Percentiles rank a stretch among this genome's conserved stretches.
phyloP scores from a whole-genome alignment of 2,888 invertebrate genomes.

The Imbricaverruca yamaguchii region DNA sequence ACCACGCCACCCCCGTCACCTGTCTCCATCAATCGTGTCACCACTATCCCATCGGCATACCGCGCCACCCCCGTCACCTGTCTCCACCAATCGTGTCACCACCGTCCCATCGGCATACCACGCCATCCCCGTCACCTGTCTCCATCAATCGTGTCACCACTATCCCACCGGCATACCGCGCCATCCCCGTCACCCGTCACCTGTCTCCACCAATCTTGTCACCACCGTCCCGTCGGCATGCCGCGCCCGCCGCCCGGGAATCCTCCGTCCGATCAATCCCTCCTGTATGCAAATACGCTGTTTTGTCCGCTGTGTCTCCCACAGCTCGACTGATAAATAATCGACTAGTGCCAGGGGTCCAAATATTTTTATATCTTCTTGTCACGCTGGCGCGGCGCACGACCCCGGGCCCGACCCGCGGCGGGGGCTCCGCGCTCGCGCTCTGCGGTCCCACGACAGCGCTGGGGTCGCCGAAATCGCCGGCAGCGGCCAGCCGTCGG shows the following conservation, averaged over 20 bases:
- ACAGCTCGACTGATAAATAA: neutral
- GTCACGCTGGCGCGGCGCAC: neutral
- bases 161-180: neutral
- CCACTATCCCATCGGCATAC: too few relatives aligned
- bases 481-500: too few relatives aligned
- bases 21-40: too few relatives aligned
- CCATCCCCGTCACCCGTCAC: neutral
- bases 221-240: neutral
- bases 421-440: too few relatives aligned
- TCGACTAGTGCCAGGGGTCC: neutral
- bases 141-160: too few relatives aligned
- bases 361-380: neutral
- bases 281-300: constrained; percentile 1
- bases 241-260: neutral
- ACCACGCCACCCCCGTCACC: too few relatives aligned
- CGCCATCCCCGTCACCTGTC: too few relatives aligned
- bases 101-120: too few relatives aligned
- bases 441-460: too few relatives aligned
- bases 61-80: too few relatives aligned
- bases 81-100: too few relatives aligned
- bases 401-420: neutral
- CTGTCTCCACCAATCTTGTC: neutral
- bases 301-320: neutral
- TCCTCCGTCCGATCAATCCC: neutral
- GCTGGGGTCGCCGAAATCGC: too few relatives aligned